A percentile compares a stretch with the other conserved stretches of the same genome.
Conservation (phyloP, 1,140 invertebrate species). For the Lepidostoma basale region DNA sequence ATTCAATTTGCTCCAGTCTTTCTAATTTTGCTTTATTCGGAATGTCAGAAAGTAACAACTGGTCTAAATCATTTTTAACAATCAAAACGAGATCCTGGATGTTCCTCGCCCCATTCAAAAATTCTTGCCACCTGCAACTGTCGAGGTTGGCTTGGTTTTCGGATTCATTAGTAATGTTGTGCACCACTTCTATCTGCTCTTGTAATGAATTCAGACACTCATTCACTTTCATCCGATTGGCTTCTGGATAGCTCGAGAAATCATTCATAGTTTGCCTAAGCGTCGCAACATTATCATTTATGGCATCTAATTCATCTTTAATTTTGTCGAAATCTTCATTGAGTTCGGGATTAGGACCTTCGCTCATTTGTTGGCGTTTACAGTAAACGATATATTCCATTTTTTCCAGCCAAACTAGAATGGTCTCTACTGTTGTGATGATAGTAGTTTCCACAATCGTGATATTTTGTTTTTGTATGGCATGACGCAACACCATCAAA, state of each 20-base stretch:
- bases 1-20: slow-evolving; percentile 70
- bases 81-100: slow-evolving; percentile 61
- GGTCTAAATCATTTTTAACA: slow-evolving; percentile 62
- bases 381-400: slow-evolving; percentile 79
- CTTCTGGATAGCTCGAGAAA: slow-evolving; percentile 49
- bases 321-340: slow-evolving; percentile 55
- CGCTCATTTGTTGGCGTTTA: slow-evolving; percentile 63
- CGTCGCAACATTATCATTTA: slow-evolving; percentile 49
- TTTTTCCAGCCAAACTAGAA: slow-evolving; percentile 81
- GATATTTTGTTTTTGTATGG: slow-evolving; percentile 67
- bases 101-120: slow-evolving; percentile 65
- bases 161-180: slow-evolving; percentile 66
- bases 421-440: slow-evolving; percentile 76
- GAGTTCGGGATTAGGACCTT: slow-evolving; percentile 60
- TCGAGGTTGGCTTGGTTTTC: slow-evolving; percentile 65
- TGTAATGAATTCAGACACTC: slow-evolving; percentile 41
- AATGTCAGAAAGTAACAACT: slow-evolving; percentile 64
- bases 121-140: slow-evolving; percentile 72
- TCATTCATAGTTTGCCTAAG: slow-evolving; percentile 51
- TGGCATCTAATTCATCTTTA: slow-evolving; percentile 51
- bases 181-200: slow-evolving; percentile 61
- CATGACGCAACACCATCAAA: slow-evolving; percentile 66
- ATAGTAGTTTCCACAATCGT: slow-evolving; percentile 70
- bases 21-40: slow-evolving; percentile 68
- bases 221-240: slow-evolving; percentile 34